Conservation (phyloP, 2,797 vertebrate species). For the Syndactyla subalaris region DNA sequence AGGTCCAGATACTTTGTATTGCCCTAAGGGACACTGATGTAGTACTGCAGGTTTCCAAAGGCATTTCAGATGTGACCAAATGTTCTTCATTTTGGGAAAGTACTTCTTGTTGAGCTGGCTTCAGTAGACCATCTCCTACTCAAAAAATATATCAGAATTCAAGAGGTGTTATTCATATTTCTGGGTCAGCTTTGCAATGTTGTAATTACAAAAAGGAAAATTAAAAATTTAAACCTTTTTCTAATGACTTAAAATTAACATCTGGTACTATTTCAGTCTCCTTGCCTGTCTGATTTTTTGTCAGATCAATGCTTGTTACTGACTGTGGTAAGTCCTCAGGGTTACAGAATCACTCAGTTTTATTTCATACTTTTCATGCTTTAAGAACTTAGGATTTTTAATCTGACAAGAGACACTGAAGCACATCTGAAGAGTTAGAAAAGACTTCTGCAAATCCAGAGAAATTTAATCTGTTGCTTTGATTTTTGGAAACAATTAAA, state of each 20-base stretch:
- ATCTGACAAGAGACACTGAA: constrained; percentile 36
- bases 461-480: constrained; percentile 8
- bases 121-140: background rate
- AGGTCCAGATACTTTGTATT: background rate
- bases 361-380: constrained; percentile 18
- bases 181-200: background rate
- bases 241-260: background rate
- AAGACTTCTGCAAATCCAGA: constrained; percentile 21
- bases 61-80: rapidly evolving
- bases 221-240: background rate
- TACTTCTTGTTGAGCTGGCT: background rate
- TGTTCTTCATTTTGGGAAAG: background rate
- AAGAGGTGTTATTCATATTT: background rate
- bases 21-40: background rate
- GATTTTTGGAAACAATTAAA: background rate
- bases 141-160: background rate
- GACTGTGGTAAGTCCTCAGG: background rate
- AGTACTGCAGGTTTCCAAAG: background rate
- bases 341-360: constrained; percentile 19
- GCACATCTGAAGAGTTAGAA: background rate
- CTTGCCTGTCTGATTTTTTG: constrained; percentile 18
- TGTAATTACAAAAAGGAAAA: background rate
- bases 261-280: background rate
- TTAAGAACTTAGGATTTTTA: constrained; percentile 36
- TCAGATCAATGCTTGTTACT: background rate